Percentiles rank a stretch among this genome's conserved stretches.
Conservation (phyloP, 2,113 vertebrate genomes). For the Periophthalmodon schlosseri region DNA sequence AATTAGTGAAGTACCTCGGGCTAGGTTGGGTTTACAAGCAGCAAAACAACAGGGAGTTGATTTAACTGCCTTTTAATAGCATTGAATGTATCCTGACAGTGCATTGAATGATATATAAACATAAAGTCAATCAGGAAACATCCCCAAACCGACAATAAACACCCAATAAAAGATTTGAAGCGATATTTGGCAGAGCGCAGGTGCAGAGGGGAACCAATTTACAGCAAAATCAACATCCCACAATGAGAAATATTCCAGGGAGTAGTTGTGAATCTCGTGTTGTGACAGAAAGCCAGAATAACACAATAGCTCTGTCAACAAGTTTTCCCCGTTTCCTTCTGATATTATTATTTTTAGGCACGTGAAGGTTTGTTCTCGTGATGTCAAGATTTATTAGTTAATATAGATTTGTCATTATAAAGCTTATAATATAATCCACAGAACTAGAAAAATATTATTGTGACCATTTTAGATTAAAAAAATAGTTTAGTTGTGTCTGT, state of each 20-base stretch:
- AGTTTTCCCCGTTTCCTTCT: not conserved
- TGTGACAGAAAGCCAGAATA: not conserved
- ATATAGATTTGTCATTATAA: not conserved
- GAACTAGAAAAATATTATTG: too few species aligned
- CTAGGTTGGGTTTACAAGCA: not conserved
- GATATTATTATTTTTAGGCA: not conserved
- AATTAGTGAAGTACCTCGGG: too few species aligned
- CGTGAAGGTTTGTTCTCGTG: too few species aligned
- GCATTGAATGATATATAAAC: not conserved
- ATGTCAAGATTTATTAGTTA: not conserved
- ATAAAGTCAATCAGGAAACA: not conserved
- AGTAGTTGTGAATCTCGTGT: not conserved
- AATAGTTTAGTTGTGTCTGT: too few species aligned
- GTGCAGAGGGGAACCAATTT: not conserved
- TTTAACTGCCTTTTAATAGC: not conserved
- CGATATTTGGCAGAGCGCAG: not conserved
- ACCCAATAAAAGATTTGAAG: not conserved
- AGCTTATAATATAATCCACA: too few species aligned
- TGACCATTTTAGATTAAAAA: too few species aligned
- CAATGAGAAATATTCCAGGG: not conserved
- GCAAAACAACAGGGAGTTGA: not conserved
- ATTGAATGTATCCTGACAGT: not conserved
- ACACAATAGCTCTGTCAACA: not conserved
- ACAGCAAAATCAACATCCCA: not conserved
- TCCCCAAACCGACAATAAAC: not conserved